Evolutionary conservation across 2,888 invertebrate species (phyloP).

Genomic region (Aleiodes leptofemur): DNA sequence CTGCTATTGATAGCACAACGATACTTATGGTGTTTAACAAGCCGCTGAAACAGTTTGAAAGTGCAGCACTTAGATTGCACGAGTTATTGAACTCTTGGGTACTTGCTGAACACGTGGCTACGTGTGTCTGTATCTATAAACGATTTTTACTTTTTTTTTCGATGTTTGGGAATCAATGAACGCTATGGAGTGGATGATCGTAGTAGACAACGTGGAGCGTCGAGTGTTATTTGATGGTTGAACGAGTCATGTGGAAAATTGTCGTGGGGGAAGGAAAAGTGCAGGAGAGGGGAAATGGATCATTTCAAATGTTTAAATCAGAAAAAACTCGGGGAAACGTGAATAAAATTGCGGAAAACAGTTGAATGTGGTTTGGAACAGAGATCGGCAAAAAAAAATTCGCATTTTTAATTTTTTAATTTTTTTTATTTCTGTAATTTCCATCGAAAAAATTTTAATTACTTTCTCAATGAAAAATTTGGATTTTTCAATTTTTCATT

Average conservation of each 20-base stretch:
- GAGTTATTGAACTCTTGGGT: slow-evolving; percentile 37
- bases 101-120: slow-evolving; percentile 10
- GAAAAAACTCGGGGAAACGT: no score
- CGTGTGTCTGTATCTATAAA: slow-evolving; percentile 31
- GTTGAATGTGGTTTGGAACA: no score
- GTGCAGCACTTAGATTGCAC: slow-evolving; percentile 41
- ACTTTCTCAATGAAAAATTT: no score
- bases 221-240: slow-evolving; percentile 22
- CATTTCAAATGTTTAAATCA: no score
- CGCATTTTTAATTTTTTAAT: no score
- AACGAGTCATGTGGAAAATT: slow-evolving; percentile 34
- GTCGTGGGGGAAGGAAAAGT: slow-evolving; percentile 38
- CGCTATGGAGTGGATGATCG: background rate
- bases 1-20: background rate
- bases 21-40: slow-evolving; percentile 11
- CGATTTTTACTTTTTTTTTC: slow-evolving; percentile 14
- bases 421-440: no score
- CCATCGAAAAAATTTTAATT: no score
- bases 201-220: slow-evolving; percentile 10
- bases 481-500: no score
- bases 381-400: no score
- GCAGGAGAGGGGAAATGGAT: background rate
- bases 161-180: slow-evolving; percentile 4
- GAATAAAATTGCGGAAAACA: no score
- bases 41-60: slow-evolving; percentile 4